phyloP scores from a whole-genome alignment of 2,113 vertebrate genomes.

The Dromaius novaehollandiae region DNA sequence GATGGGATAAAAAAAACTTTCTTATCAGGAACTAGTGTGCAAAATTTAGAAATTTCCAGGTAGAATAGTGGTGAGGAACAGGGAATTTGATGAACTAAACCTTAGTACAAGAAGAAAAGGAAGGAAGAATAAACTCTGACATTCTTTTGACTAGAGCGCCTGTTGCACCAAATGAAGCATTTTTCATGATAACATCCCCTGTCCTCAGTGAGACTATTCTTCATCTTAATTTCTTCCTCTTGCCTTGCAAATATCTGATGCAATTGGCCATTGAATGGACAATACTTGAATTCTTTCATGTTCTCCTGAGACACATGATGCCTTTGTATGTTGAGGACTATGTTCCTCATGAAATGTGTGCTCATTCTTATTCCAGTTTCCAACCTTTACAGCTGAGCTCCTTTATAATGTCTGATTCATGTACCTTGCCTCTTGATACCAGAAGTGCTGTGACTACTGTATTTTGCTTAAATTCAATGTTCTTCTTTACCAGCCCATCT shows the following conservation, averaged over 20 bases:
- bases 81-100: neutral
- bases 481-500: slow-evolving; percentile 25
- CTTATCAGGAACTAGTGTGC: neutral
- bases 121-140: neutral
- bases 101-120: neutral
- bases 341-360: neutral
- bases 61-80: neutral
- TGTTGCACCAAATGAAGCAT: neutral
- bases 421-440: slow-evolving; percentile 1
- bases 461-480: slow-evolving; percentile 30
- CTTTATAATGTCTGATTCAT: neutral
- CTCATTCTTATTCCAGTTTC: neutral
- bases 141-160: neutral
- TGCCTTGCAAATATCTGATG: neutral
- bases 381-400: neutral
- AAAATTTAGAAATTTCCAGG: neutral
- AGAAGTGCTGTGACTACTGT: neutral
- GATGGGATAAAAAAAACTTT: neutral
- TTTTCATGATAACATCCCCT: neutral
- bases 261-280: neutral
- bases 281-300: neutral
- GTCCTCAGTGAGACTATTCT: neutral
- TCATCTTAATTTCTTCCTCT: neutral
- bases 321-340: neutral
- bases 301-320: neutral